These are phyloP conservation scores for Conus betulinus DNA, from an alignment of 1,140 invertebrate genomes.

Conservation along the genomic window DNA sequence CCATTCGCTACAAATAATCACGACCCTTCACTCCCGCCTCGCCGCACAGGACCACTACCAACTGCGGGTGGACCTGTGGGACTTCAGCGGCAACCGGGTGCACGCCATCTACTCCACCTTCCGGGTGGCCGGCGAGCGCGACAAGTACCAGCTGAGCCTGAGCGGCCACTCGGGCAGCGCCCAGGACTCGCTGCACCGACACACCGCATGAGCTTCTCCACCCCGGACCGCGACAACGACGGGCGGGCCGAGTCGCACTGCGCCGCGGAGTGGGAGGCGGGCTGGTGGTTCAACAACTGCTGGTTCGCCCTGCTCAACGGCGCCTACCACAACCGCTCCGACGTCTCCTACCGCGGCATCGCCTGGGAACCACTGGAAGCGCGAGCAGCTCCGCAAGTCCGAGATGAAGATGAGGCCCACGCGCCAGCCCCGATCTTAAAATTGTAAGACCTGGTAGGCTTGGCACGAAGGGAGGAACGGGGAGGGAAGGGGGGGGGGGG, in stretches of 20 bases:
- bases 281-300: constrained; percentile 83
- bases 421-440: background rate
- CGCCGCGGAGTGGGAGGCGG: constrained; percentile 78
- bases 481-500: too few relatives aligned
- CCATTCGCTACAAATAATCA: too few relatives aligned
- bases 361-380: constrained; percentile 86
- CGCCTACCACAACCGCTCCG: constrained; percentile 85
- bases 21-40: too few relatives aligned
- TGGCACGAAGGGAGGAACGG: too few relatives aligned
- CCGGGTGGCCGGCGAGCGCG: constrained; percentile 81
- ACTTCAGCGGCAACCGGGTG: constrained; percentile 78
- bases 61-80: constrained; percentile 82
- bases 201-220: constrained; percentile 83
- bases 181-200: constrained; percentile 83
- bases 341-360: constrained; percentile 89
- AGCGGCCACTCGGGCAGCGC: constrained; percentile 36
- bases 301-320: constrained; percentile 95
- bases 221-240: constrained; percentile 84
- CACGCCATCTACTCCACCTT: constrained; percentile 83
- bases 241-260: constrained; percentile 83
- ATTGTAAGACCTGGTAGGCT: too few relatives aligned
- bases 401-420: constrained; percentile 86
- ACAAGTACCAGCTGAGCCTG: constrained; percentile 80
- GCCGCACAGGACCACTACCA: constrained; percentile 76
- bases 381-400: constrained; percentile 86